A percentile compares a stretch with the other conserved stretches of the same genome.
Conservation (phyloP, 2,797 vertebrate species). For the Galaxias olidus region DNA sequence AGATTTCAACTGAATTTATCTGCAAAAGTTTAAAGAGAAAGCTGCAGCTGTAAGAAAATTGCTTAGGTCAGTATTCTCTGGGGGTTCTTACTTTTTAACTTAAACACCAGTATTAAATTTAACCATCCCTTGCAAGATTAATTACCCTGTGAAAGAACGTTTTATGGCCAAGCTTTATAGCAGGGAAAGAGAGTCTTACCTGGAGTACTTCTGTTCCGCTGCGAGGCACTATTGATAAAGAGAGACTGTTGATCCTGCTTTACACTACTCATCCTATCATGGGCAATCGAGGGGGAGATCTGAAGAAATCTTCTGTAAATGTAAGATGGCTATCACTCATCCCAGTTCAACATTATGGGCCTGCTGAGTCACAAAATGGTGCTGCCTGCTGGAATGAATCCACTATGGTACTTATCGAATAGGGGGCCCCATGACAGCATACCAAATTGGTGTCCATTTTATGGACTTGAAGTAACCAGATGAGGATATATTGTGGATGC, state of each 20-base stretch:
- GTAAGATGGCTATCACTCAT: slow-evolving; percentile 57
- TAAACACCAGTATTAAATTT: slow-evolving; percentile 59
- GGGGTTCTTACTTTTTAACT: slow-evolving; percentile 51
- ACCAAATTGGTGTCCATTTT: slow-evolving; percentile 40
- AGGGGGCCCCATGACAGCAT: slow-evolving; percentile 32
- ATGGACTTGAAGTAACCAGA: slow-evolving; percentile 21
- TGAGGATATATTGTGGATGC: slow-evolving; percentile 22
- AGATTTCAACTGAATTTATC: not conserved
- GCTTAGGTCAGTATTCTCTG: slow-evolving; percentile 52
- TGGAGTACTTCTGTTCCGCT: slow-evolving; percentile 55
- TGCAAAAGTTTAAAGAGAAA: slow-evolving; percentile 2
- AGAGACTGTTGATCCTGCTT: slow-evolving; percentile 62
- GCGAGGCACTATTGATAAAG: slow-evolving; percentile 54
- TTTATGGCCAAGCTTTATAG: slow-evolving; percentile 63
- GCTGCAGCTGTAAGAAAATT: slow-evolving; percentile 34
- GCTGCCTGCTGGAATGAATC: slow-evolving; percentile 40
- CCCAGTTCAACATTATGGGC: slow-evolving; percentile 34
- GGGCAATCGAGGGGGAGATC: slow-evolving; percentile 48
- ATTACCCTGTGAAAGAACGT: slow-evolving; percentile 54
- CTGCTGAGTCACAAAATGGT: slow-evolving; percentile 25
- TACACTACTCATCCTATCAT: slow-evolving; percentile 62
- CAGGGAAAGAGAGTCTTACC: slow-evolving; percentile 44
- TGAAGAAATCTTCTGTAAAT: slow-evolving; percentile 51
- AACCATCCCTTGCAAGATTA: slow-evolving; percentile 60
- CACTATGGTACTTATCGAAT: slow-evolving; percentile 29